phyloP scores from a whole-genome alignment of 2,888 invertebrate species.

The Vanessa cardui region DNA sequence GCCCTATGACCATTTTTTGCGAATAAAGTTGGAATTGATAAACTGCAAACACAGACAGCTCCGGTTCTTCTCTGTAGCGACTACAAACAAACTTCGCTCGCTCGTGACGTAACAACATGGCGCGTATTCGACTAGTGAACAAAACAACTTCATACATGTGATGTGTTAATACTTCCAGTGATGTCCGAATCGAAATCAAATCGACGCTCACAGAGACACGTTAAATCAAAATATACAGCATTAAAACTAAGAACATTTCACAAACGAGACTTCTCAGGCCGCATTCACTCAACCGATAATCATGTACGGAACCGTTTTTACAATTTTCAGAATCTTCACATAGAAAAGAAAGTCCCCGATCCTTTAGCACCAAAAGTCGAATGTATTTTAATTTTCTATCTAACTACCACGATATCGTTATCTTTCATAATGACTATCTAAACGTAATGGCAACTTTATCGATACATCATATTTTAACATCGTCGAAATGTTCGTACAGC shows the following conservation, averaged over 20 bases:
- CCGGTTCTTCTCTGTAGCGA: too few species aligned
- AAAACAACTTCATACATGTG: not conserved
- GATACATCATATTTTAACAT: not conserved
- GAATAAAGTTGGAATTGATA: too few species aligned
- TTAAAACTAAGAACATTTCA: not conserved
- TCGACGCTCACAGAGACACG: too few species aligned
- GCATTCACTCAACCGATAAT: not conserved
- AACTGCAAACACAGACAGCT: too few species aligned
- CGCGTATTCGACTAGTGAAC: slow-evolving; percentile 5
- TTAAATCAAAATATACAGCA: not conserved
- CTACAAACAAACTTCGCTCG: not conserved
- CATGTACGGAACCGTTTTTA: not conserved
- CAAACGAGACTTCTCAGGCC: not conserved
- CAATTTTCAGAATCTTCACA: slow-evolving; percentile 1
- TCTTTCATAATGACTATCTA: slow-evolving; percentile 47
- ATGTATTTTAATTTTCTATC: slow-evolving; percentile 67
- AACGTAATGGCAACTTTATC: slow-evolving; percentile 34
- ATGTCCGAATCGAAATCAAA: not conserved
- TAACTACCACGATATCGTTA: slow-evolving; percentile 54
- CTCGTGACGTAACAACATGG: not conserved
- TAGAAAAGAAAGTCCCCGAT: slow-evolving; percentile 49
- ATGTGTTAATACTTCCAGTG: not conserved
- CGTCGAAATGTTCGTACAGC: slow-evolving; percentile 2
- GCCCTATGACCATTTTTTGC: too few species aligned
- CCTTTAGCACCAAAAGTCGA: slow-evolving; percentile 77